Conservation (phyloP, 2,113 vertebrate species). For the Regulus satrapa region DNA sequence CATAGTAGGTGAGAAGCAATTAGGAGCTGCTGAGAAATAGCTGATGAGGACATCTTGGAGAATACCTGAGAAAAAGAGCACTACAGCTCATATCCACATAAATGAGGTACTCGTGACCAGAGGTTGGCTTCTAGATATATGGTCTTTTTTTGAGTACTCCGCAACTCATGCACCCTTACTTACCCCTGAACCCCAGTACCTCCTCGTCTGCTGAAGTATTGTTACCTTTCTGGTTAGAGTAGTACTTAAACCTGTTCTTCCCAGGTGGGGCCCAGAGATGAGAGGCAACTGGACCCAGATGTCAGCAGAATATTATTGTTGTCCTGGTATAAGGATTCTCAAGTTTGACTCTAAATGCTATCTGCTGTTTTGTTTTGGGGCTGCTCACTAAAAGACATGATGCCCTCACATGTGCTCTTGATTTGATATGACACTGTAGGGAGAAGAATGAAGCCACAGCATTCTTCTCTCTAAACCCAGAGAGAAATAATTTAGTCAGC, state of each 20-base stretch:
- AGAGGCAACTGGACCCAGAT: not conserved
- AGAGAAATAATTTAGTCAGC: not conserved
- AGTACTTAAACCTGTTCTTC: not conserved
- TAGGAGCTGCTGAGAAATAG: constrained; percentile 4
- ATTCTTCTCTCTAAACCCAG: not conserved
- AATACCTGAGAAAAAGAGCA: not conserved
- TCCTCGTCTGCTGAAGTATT: not conserved
- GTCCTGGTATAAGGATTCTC: not conserved
- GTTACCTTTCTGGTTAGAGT: not conserved
- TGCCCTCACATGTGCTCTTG: not conserved
- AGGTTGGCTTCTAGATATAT: not conserved
- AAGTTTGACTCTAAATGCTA: not conserved
- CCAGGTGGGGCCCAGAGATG: not conserved
- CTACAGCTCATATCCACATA: not conserved
- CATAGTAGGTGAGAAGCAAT: constrained; percentile 40
- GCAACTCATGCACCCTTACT: not conserved
- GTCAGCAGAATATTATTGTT: not conserved
- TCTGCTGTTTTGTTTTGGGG: not conserved
- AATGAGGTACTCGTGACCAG: not conserved
- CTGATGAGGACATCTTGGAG: not conserved
- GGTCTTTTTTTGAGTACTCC: not conserved
- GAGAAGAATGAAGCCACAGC: not conserved
- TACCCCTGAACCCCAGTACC: not conserved
- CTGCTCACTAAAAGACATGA: not conserved
- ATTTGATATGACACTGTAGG: not conserved